Percentiles rank a stretch among this genome's conserved stretches.
These are phyloP conservation scores for Onthophagus taurus DNA, from an alignment of 1,140 invertebrate species.

Conservation along the genomic window DNA sequence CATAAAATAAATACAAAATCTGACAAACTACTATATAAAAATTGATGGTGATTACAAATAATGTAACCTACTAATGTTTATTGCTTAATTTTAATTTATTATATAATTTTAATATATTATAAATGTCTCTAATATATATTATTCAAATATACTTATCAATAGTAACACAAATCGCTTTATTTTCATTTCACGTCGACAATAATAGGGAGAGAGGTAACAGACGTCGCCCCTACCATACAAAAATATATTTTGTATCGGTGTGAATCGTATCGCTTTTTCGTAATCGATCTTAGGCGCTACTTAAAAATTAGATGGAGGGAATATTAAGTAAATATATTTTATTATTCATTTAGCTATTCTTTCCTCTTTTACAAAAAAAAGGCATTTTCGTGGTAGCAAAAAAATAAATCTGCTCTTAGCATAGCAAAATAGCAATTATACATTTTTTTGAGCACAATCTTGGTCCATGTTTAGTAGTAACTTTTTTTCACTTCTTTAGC, in stretches of 20 bases:
- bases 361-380: slow-evolving; percentile 26
- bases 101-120: too few species aligned
- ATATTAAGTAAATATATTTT: slow-evolving; percentile 32
- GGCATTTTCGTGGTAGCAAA: slow-evolving; percentile 32
- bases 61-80: slow-evolving; percentile 24
- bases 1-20: slow-evolving; percentile 36
- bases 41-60: slow-evolving; percentile 33
- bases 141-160: slow-evolving; percentile 26
- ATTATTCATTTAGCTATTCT: too few species aligned
- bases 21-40: slow-evolving; percentile 28
- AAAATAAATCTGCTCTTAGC: slow-evolving; percentile 27
- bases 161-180: slow-evolving; percentile 36
- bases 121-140: slow-evolving; percentile 15
- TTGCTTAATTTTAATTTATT: background rate
- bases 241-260: slow-evolving; percentile 26
- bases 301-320: slow-evolving; percentile 31
- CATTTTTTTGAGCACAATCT: too few species aligned
- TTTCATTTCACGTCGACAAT: too few species aligned
- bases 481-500: slow-evolving; percentile 1
- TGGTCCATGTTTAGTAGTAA: slow-evolving; percentile 23
- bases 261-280: too few species aligned
- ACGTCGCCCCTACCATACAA: slow-evolving; percentile 26
- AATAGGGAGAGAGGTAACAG: slow-evolving; percentile 24
- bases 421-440: slow-evolving; percentile 26
- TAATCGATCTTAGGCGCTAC: too few species aligned